These are phyloP conservation scores for Nesoenas mayeri DNA, from an alignment of 2,113 vertebrate species.

Conservation along the genomic window DNA sequence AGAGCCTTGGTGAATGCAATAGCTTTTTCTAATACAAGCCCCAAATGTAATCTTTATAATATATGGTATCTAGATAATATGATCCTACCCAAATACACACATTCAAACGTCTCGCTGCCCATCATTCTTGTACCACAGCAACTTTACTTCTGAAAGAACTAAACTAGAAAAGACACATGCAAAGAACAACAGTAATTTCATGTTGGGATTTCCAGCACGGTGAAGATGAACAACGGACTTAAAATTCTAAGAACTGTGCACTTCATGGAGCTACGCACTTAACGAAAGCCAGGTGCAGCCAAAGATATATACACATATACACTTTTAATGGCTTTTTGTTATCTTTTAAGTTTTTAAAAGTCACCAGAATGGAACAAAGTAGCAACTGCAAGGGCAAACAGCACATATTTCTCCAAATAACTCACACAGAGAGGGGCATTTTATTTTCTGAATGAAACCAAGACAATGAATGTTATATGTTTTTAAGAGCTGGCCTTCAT, in stretches of 20 bases:
- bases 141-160: neutral
- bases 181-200: neutral
- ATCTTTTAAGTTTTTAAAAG: neutral
- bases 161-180: neutral
- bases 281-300: neutral
- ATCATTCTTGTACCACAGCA: neutral
- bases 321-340: neutral
- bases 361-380: neutral
- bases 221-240: neutral
- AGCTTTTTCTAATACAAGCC: neutral
- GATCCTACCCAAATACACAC: neutral
- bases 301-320: neutral
- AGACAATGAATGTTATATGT: neutral
- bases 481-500: neutral
- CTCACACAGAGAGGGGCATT: neutral
- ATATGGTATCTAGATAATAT: neutral
- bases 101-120: neutral
- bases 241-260: neutral
- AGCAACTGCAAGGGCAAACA: neutral
- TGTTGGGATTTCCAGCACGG: neutral
- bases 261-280: neutral
- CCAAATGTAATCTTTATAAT: neutral
- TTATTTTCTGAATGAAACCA: neutral
- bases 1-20: neutral
- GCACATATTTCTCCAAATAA: neutral